Evolutionary conservation across 2,797 vertebrate species (phyloP), one percentile per base, ranked within the genome.

Genomic region (Phrynocephalus forsythii): DNA sequence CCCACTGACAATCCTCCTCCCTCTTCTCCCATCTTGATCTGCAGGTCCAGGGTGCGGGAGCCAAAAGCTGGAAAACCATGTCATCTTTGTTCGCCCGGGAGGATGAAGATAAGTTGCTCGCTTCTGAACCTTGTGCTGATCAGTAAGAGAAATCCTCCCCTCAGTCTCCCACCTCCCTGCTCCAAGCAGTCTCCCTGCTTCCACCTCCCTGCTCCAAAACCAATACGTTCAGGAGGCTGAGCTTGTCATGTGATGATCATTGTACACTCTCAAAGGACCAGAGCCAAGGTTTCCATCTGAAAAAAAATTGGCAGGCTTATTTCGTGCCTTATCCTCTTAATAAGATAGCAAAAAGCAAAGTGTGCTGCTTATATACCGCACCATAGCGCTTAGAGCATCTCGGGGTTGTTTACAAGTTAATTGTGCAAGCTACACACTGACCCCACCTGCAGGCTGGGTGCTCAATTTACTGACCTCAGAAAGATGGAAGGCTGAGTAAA

Each of bases 11-110:
- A n/a, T 5, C 48, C 79, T 6, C 26, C 77, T 93, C 78, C 79
- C 73, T 71, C 13, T 3, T 89, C 60, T 79, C 84, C 84, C 22
- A 69, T 60, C 44, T 87, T 24, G 87, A 30, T 76, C 77, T 0
- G 0, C 95, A 99, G 99, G 97, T 99, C 96, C 99, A 99, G 92
- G 98, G 98, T 0, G 98, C 97, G 0, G 97, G 98, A 33, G 94
- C 96, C 84, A 98, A 97, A 92, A 97, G 98, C 90, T 99, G 98
- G 99, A 96, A 97, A 95, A 98, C 96, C 2, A 95, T 99, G 85
- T 98, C 98, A 0, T 90, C 98, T 56, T 95, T 99, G 69, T 99
- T 99, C 95, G 97, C 96, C 94, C 98, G 97, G 87, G 98, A 99
- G 15, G 98, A 99, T 1, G 98, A 98, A 87, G 98, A 98, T 91